Evolutionary conservation across 2,113 vertebrate species (phyloP).

Genomic region (Xenus cinereus): DNA sequence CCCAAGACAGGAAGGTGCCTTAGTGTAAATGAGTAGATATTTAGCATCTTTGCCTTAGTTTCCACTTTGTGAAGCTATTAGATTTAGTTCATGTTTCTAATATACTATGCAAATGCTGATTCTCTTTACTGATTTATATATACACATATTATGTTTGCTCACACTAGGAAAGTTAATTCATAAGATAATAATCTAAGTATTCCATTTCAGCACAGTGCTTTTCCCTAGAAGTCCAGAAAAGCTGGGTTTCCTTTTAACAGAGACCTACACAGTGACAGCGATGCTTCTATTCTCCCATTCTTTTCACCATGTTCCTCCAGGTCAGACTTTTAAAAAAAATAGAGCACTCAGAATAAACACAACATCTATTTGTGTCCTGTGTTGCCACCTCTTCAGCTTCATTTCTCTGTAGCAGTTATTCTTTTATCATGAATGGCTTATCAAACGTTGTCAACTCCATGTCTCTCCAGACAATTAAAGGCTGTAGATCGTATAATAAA

Average conservation of each 20-base stretch:
- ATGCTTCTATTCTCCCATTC: not conserved
- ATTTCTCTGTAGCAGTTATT: not conserved
- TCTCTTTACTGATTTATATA: not conserved
- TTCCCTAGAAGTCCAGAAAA: not conserved
- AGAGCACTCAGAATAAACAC: not conserved
- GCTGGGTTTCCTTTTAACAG: not conserved
- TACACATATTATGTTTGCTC: not conserved
- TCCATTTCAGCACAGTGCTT: not conserved
- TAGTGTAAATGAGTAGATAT: not conserved
- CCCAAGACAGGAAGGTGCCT: not conserved
- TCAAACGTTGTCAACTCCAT: not conserved
- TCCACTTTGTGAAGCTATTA: not conserved
- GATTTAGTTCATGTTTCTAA: not conserved
- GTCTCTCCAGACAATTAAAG: conserved; percentile 26
- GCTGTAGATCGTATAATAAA: conserved; percentile 29
- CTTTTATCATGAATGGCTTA: conserved; percentile 34
- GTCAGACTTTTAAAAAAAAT: not conserved
- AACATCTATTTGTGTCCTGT: not conserved
- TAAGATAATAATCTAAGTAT: not conserved
- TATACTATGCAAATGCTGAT: not conserved
- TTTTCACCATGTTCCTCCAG: not conserved
- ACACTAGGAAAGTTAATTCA: not conserved
- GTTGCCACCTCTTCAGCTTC: not conserved
- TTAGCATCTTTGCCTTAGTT: not conserved
- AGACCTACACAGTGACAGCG: not conserved